Conservation (phyloP, 2,888 invertebrate species). For the Pollenia amentaria region DNA sequence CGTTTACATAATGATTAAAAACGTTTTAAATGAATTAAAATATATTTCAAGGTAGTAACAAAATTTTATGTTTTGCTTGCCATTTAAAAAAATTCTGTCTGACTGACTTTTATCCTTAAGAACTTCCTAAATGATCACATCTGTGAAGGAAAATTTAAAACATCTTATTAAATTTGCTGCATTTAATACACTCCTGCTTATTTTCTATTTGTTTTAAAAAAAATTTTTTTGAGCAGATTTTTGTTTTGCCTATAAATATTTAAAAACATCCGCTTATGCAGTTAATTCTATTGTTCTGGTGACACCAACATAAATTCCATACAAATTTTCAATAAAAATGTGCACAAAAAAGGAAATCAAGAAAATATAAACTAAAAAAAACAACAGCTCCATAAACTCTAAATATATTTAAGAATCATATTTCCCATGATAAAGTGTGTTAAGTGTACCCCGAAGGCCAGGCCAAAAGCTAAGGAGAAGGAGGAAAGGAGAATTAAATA, state of each 20-base stretch:
- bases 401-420: conserved; percentile 75
- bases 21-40: no score
- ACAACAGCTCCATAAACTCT: conserved; percentile 55
- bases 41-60: no score
- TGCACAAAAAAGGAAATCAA: conserved; percentile 5
- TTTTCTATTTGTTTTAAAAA: background rate
- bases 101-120: no score
- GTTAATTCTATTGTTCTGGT: conserved; percentile 73
- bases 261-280: conserved; percentile 70
- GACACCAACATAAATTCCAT: conserved; percentile 73
- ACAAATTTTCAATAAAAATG: conserved; percentile 59
- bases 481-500: conserved; percentile 37
- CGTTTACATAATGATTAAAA: no score
- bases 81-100: no score
- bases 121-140: no score
- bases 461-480: conserved; percentile 48
- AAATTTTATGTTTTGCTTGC: no score
- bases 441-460: conserved; percentile 74
- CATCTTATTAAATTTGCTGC: no score
- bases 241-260: conserved; percentile 57
- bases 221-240: background rate
- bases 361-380: conserved; percentile 14
- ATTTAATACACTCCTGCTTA: no score
- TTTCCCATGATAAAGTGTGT: conserved; percentile 80
- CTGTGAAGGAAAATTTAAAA: no score